These are phyloP conservation scores for Enoplosus armatus DNA, from an alignment of 2,797 vertebrate species.

Conservation along the genomic window DNA sequence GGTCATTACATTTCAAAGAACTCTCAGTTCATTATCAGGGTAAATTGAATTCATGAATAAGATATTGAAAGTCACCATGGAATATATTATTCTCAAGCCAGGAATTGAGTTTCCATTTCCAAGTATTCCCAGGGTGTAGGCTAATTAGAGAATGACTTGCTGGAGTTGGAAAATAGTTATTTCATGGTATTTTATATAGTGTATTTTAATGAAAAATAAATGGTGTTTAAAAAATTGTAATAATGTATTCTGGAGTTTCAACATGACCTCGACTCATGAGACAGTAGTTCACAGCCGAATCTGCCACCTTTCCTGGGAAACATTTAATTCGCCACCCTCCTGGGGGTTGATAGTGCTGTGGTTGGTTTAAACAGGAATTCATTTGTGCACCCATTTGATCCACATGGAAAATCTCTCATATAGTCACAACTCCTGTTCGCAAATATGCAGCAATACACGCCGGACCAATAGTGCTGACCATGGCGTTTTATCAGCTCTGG, in stretches of 20 bases:
- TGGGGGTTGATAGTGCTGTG: background rate
- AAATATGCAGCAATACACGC: slow-evolving; percentile 44
- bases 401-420: slow-evolving; percentile 37
- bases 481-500: slow-evolving; percentile 44
- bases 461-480: slow-evolving; percentile 62
- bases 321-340: slow-evolving; percentile 15
- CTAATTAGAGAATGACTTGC: slow-evolving; percentile 62
- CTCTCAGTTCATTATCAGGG: slow-evolving; percentile 62
- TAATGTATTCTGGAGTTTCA: slow-evolving; percentile 12
- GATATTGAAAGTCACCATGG: slow-evolving; percentile 68
- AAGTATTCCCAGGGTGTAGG: slow-evolving; percentile 59
- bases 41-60: slow-evolving; percentile 81
- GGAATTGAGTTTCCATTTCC: slow-evolving; percentile 63
- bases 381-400: slow-evolving; percentile 50
- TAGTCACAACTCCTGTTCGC: slow-evolving; percentile 32
- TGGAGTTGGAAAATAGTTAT: slow-evolving; percentile 45
- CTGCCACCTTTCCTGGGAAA: background rate
- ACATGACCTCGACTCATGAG: background rate
- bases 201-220: slow-evolving; percentile 46
- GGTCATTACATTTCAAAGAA: slow-evolving; percentile 66
- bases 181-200: slow-evolving; percentile 18
- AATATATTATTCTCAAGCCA: slow-evolving; percentile 67
- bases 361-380: slow-evolving; percentile 38
- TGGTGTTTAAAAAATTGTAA: slow-evolving; percentile 12
- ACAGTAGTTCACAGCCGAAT: background rate